Conservation (phyloP, 2,888 invertebrate genomes). For the Ametastegia equiseti region DNA sequence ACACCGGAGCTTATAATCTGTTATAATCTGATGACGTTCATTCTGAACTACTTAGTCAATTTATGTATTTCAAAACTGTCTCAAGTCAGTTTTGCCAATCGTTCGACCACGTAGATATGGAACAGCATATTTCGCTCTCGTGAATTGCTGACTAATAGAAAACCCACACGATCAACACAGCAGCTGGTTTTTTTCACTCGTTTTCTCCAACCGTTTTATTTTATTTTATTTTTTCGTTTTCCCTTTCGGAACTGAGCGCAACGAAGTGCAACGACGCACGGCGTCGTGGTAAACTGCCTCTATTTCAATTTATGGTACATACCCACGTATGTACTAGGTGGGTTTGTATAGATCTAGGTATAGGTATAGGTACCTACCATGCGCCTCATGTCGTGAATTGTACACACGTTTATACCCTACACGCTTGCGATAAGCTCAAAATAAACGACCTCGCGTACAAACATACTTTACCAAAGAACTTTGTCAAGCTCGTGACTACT, state of each 20-base stretch:
- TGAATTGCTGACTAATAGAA: conserved; percentile 64
- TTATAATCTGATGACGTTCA: neutral
- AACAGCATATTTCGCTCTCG: neutral
- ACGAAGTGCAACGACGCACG: conserved; percentile 6
- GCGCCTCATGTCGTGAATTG: no score
- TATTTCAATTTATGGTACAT: neutral
- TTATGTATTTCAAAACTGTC: neutral
- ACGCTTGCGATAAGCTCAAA: no score
- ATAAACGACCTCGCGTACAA: no score
- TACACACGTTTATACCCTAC: no score
- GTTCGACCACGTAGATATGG: neutral
- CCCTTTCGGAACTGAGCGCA: neutral
- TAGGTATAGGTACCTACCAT: no score
- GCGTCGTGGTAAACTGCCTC: neutral
- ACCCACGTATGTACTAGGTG: no score
- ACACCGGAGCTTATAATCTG: neutral
- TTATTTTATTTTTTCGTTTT: no score
- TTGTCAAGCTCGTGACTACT: neutral
- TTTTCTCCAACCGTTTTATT: neutral
- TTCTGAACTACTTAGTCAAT: neutral
- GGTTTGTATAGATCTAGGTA: no score
- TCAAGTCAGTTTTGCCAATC: neutral
- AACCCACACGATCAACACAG: conserved; percentile 63
- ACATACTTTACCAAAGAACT: no score
- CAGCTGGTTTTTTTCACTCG: conserved; percentile 68